phyloP scores from a whole-genome alignment of 2,113 vertebrate species.

The Takifugu bimaculatus region DNA sequence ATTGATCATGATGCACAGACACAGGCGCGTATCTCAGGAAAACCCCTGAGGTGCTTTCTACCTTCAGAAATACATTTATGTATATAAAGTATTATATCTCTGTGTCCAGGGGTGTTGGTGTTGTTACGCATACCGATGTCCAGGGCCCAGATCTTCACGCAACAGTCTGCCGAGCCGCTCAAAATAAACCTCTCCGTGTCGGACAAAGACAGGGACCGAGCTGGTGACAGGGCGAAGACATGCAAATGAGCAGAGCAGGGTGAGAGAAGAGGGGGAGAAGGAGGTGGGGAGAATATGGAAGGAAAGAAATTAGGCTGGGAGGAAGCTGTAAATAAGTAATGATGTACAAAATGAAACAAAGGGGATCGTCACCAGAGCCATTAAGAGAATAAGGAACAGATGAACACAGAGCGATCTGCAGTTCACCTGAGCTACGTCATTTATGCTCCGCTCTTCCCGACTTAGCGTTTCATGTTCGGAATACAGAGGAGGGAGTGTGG shows the following conservation, averaged over 20 bases:
- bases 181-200: constrained; percentile 75
- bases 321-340: constrained; percentile 39
- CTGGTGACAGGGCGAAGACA: constrained; percentile 46
- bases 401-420: constrained; percentile 3
- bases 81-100: constrained; percentile 3
- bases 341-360: constrained; percentile 27
- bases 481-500: constrained; percentile 24
- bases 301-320: constrained; percentile 17
- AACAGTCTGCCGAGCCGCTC: constrained; percentile 78
- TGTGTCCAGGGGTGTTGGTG: constrained; percentile 10
- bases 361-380: constrained; percentile 12
- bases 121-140: constrained; percentile 65
- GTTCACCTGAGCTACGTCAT: constrained; percentile 8
- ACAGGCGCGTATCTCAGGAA: constrained; percentile 10
- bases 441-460: neutral
- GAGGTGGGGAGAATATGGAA: constrained; percentile 9
- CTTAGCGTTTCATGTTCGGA: constrained; percentile 23
- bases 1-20: constrained; percentile 20
- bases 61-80: neutral
- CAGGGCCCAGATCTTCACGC: constrained; percentile 78
- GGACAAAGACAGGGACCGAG: constrained; percentile 62
- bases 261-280: constrained; percentile 1
- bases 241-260: constrained; percentile 24
- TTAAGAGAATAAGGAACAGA: constrained; percentile 12
- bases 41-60: constrained; percentile 15